Conservation (phyloP, 2,888 invertebrate genomes). For the Pristionchus exspectatus region DNA sequence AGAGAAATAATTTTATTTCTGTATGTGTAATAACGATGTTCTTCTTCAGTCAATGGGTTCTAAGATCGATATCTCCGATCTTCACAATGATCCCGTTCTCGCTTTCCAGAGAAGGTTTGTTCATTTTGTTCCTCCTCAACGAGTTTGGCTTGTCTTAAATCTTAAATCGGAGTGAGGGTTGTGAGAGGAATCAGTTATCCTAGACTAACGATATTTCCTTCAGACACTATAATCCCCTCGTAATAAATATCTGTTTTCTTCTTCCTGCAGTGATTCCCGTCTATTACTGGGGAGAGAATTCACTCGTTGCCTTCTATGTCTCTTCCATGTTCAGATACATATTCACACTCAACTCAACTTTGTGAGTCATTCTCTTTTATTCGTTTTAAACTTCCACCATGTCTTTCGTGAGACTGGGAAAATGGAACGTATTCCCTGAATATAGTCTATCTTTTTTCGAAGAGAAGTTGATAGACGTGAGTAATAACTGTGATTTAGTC, state of each 20-base stretch:
- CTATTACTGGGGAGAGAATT: conserved; percentile 88
- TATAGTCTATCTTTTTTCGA: background rate
- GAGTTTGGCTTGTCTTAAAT: background rate
- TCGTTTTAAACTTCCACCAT: too few species aligned
- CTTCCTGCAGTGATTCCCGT: conserved; percentile 89
- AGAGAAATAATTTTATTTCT: background rate
- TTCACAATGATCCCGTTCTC: conserved; percentile 88
- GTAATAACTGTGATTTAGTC: conserved; percentile 70
- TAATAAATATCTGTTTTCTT: conserved; percentile 88
- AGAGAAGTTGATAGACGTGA: too few species aligned
- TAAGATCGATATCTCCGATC: conserved; percentile 88
- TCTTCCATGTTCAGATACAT: conserved; percentile 89
- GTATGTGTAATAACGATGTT: background rate
- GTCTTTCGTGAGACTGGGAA: background rate
- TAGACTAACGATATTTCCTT: conserved; percentile 53
- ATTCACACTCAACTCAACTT: conserved; percentile 91
- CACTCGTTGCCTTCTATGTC: conserved; percentile 89
- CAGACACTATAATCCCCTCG: conserved; percentile 86
- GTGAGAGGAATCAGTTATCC: background rate
- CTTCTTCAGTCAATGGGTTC: conserved; percentile 79
- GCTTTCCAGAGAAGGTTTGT: conserved; percentile 90
- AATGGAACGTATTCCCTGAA: background rate
- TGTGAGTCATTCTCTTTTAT: conserved; percentile 79
- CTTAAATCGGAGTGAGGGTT: background rate
- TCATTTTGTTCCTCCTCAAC: background rate